Conservation (phyloP, 2,888 invertebrate species). For the Cenopis cana region DNA sequence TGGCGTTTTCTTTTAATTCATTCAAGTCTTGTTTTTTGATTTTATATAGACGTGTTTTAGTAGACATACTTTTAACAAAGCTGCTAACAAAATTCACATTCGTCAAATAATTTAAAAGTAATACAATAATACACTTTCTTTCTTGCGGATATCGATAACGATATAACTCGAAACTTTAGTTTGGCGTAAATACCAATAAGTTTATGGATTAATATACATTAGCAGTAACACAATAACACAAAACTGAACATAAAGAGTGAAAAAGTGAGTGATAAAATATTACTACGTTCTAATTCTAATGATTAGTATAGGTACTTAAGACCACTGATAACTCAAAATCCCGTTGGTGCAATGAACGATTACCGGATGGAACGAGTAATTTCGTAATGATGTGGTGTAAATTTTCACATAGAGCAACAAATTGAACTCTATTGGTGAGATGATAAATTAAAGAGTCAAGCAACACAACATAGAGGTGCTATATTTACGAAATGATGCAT, state of each 20-base stretch:
- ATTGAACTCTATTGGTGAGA: background rate
- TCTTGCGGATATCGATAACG: background rate
- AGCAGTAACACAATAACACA: no score
- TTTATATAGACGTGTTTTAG: slow-evolving; percentile 21
- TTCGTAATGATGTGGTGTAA: background rate
- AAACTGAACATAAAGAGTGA: background rate
- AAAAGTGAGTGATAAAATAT: background rate
- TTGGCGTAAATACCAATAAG: background rate
- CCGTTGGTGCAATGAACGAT: slow-evolving; percentile 12
- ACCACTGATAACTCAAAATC: slow-evolving; percentile 20
- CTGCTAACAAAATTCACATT: background rate
- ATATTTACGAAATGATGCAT: no score
- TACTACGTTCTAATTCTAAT: background rate
- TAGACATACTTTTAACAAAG: background rate
- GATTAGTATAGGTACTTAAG: slow-evolving; percentile 8
- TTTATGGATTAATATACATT: background rate
- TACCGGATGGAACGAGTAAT: background rate
- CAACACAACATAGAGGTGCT: background rate
- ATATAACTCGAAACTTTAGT: no score
- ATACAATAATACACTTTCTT: background rate
- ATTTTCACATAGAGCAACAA: background rate
- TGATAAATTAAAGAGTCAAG: no score
- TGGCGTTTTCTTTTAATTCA: slow-evolving; percentile 78
- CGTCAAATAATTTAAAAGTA: background rate
- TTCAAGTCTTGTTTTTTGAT: slow-evolving; percentile 54